Evolutionary conservation across 2,888 invertebrate species (phyloP).

Genomic region (Chaitophorus viminalis): DNA sequence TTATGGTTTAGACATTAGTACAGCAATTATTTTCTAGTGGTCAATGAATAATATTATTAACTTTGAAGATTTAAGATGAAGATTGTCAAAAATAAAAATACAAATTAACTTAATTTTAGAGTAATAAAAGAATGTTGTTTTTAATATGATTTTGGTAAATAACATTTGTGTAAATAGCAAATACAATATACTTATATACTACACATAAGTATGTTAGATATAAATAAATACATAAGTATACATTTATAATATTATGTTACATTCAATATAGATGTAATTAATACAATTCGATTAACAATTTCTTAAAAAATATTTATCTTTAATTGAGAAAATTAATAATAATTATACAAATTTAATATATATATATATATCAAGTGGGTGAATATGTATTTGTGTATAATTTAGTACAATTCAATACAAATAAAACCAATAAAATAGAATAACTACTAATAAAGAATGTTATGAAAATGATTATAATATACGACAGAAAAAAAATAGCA

Average conservation of each 20-base stretch:
- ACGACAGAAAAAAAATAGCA: conserved; percentile 48
- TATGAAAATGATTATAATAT: conserved; percentile 46
- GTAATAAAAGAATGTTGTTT: conserved; percentile 14
- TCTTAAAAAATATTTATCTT: conserved; percentile 40
- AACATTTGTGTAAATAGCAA: conserved; percentile 32
- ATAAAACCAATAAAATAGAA: conserved; percentile 49
- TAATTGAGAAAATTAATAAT: conserved; percentile 49
- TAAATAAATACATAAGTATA: conserved; percentile 12
- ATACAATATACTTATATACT: conserved; percentile 13
- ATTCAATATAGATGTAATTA: conserved; percentile 16
- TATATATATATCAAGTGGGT: conserved; percentile 6
- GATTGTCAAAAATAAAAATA: conserved; percentile 11
- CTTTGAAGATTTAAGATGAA: not conserved
- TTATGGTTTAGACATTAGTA: not conserved
- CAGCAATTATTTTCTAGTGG: not conserved
- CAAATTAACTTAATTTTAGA: not conserved
- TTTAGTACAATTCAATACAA: conserved; percentile 28
- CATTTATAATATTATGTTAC: conserved; percentile 37
- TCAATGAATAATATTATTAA: not conserved
- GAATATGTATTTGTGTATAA: conserved; percentile 23
- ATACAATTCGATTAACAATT: conserved; percentile 44
- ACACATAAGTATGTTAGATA: conserved; percentile 17
- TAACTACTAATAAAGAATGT: conserved; percentile 57
- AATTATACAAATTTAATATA: conserved; percentile 41
- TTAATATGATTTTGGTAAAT: conserved; percentile 47